These are phyloP conservation scores for Cepaea hortensis DNA, from an alignment of 2,888 invertebrate genomes.

Conservation along the genomic window DNA sequence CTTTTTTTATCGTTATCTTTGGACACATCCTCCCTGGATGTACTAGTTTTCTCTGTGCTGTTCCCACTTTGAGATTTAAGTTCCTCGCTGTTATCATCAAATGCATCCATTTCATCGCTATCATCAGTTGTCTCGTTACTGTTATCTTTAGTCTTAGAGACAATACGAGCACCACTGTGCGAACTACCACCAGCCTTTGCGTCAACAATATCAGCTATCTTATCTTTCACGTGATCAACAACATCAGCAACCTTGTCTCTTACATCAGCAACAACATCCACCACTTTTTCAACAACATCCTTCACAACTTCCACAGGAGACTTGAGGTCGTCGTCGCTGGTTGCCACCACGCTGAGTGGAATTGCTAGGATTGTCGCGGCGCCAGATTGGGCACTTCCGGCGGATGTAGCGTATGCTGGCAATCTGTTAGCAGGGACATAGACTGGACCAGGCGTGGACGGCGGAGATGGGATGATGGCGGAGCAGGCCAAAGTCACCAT, in stretches of 20 bases:
- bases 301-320: neutral
- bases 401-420: neutral
- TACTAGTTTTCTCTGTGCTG: neutral
- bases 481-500: neutral
- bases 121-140: neutral
- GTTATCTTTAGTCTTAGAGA: no score
- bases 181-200: neutral
- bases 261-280: neutral
- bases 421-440: neutral
- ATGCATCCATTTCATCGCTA: neutral
- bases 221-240: neutral
- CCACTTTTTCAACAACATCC: neutral
- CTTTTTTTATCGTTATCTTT: neutral
- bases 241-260: neutral
- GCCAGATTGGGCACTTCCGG: no score
- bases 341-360: neutral
- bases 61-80: neutral
- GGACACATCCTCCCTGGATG: neutral
- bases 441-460: neutral
- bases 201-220: neutral
- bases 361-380: neutral
- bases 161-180: no score
- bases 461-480: neutral
- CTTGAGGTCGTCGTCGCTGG: neutral
- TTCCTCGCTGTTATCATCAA: neutral